These are phyloP conservation scores for Nomada hirtipes DNA, from an alignment of 2,888 invertebrate genomes.

Conservation along the genomic window DNA sequence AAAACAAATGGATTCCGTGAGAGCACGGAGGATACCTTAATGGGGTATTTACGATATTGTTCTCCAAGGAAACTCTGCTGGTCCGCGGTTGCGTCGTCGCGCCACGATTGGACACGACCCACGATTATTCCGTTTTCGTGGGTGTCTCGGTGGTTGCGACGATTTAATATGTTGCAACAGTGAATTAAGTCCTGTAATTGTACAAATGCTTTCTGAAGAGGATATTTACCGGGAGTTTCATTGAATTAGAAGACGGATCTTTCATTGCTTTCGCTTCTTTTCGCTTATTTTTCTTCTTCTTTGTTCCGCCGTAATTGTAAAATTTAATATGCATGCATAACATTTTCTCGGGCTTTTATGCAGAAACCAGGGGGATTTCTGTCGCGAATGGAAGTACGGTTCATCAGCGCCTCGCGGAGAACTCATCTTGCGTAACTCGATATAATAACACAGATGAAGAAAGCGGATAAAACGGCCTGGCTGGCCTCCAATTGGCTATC, in stretches of 20 bases:
- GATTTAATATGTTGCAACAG: not conserved
- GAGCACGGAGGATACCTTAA: conserved; percentile 34
- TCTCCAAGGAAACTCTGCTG: conserved; percentile 23
- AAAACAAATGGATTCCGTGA: conserved; percentile 62
- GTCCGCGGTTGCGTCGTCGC: not conserved
- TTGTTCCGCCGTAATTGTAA: too few relatives aligned
- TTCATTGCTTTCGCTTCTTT: not conserved
- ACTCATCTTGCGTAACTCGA: conserved; percentile 34
- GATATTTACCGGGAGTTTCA: too few relatives aligned
- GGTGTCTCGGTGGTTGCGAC: not conserved
- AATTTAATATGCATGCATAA: too few relatives aligned
- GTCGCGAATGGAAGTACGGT: conserved; percentile 1
- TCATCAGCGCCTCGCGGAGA: not conserved
- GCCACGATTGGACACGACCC: not conserved
- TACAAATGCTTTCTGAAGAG: too few relatives aligned
- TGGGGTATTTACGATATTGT: conserved; percentile 57
- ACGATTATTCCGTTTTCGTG: conserved; percentile 8
- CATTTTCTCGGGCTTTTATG: not conserved
- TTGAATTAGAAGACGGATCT: too few relatives aligned
- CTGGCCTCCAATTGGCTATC: conserved; percentile 38
- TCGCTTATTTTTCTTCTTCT: not conserved
- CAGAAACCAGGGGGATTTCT: not conserved
- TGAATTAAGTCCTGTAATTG: not conserved
- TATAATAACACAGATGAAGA: conserved; percentile 50
- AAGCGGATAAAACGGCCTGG: conserved; percentile 41